A percentile compares a stretch with the other conserved stretches of the same genome.
phyloP scores from a whole-genome alignment of 2,113 vertebrate species.

The Lucifuga dentata region DNA sequence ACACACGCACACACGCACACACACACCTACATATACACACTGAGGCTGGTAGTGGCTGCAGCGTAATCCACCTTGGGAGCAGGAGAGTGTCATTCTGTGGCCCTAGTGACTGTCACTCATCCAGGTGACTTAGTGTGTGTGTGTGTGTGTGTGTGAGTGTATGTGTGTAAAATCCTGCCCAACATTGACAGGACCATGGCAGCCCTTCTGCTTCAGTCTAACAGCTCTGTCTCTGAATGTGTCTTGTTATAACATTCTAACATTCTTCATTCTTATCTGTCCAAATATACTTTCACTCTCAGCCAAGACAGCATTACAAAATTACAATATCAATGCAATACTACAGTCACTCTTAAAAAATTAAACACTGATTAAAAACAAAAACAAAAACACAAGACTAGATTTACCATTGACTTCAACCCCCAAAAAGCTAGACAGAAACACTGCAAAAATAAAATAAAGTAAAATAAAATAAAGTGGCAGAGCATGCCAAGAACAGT shows the following conservation, averaged over 20 bases:
- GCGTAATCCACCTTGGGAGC: not conserved
- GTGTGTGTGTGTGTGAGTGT: slow-evolving; percentile 1
- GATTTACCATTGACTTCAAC: not conserved
- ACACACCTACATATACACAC: slow-evolving; percentile 2
- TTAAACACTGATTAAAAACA: not conserved
- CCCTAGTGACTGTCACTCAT: slow-evolving; percentile 44
- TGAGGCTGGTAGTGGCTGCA: slow-evolving; percentile 2
- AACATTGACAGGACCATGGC: not conserved
- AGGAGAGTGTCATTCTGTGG: slow-evolving; percentile 26
- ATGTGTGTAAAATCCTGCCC: slow-evolving; percentile 9
- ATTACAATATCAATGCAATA: too few relatives aligned
- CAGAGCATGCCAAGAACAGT: too few relatives aligned
- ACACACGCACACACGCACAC: not conserved
- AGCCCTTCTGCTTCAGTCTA: slow-evolving; percentile 4
- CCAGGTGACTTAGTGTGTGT: slow-evolving; percentile 36
- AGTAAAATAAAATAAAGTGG: too few relatives aligned
- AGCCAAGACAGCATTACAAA: too few relatives aligned
- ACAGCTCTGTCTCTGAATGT: slow-evolving; percentile 3
- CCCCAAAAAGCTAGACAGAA: too few relatives aligned
- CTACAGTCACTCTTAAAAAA: not conserved
- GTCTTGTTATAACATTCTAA: not conserved
- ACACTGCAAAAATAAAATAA: too few relatives aligned
- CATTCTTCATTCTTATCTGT: too few relatives aligned
- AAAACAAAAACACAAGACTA: not conserved
- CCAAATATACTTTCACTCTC: not conserved